A percentile compares a stretch with the other conserved stretches of the same genome.
phyloP scores from a whole-genome alignment of 1,140 invertebrate species.

The Aphaenogaster rudis region DNA sequence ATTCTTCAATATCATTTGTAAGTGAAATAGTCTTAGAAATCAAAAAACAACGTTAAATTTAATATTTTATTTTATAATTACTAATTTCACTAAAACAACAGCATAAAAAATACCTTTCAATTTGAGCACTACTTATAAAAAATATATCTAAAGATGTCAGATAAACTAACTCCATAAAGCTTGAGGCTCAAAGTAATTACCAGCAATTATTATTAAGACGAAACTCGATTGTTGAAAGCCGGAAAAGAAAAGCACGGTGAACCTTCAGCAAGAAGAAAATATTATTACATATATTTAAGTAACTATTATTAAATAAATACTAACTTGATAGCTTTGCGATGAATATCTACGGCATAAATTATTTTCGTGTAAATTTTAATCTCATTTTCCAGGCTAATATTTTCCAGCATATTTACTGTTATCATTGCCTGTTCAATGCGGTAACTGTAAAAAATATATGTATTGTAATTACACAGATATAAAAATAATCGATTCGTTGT shows the following conservation, averaged over 20 bases:
- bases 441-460: background rate
- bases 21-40: too few relatives aligned
- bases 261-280: background rate
- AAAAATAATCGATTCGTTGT: too few relatives aligned
- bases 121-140: background rate
- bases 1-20: background rate
- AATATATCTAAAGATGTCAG: background rate
- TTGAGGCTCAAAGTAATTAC: background rate
- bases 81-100: too few relatives aligned
- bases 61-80: too few relatives aligned
- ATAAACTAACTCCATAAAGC: conserved; percentile 17
- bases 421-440: background rate
- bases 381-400: background rate
- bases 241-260: background rate
- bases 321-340: conserved; percentile 24
- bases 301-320: background rate
- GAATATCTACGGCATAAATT: conserved; percentile 11
- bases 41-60: too few relatives aligned
- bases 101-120: too few relatives aligned
- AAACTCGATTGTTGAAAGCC: background rate
- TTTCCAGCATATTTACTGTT: background rate
- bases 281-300: background rate
- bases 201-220: background rate
- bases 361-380: background rate
- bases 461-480: too few relatives aligned